Evolutionary conservation across 1,140 invertebrate species (phyloP), one percentile per base, ranked within the genome.

Genomic region (Caenorhabditis remanei): DNA sequence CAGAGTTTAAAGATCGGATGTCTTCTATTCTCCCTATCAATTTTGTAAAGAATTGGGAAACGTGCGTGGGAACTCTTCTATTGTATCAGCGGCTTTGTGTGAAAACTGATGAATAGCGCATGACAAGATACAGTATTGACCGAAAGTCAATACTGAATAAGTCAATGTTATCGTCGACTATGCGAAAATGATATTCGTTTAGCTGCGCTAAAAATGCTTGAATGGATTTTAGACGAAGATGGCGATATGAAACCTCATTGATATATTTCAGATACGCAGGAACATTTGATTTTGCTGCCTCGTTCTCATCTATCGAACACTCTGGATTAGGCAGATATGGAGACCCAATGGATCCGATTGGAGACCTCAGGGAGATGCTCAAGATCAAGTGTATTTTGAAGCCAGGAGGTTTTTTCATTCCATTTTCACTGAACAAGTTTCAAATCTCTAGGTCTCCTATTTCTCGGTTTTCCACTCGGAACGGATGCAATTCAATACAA

Each of bases 351-450:
- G 85, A 86, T 46, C 85, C 85, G 11, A 75, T 86, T 8, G 85
- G 85, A n/a, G 85, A 86, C 21, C 24, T 86, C 19, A 53, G 56
- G 79, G 85, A 86, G 13, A n/a, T 63, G 14, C 46, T 75, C 48
- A 86, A 86, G 40, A 82, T 61, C 41, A 48, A 58, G 19, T 86
- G 85, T 32, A 86, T 86, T 43, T 32, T 86, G 21, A 86, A 86
- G 40, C 41, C 67, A 75, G 85, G 67, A 40, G 85, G 40, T 75
- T 6, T 8, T 9, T 1, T 75, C 7, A 75, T 16, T 43, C 4
- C 16, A 6, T 4, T 41, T 19, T 40, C 40, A 8, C 11, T 5
- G 4, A 75, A 32, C 8, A 71, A 32, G 13, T 16, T 75, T 16
- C 14, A 16, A 32, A 32, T 41, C 3, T 16, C n/a, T 16, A 43